These are phyloP conservation scores for Sebastolobus altivelis DNA, from an alignment of 2,797 vertebrate species.

Conservation along the genomic window DNA sequence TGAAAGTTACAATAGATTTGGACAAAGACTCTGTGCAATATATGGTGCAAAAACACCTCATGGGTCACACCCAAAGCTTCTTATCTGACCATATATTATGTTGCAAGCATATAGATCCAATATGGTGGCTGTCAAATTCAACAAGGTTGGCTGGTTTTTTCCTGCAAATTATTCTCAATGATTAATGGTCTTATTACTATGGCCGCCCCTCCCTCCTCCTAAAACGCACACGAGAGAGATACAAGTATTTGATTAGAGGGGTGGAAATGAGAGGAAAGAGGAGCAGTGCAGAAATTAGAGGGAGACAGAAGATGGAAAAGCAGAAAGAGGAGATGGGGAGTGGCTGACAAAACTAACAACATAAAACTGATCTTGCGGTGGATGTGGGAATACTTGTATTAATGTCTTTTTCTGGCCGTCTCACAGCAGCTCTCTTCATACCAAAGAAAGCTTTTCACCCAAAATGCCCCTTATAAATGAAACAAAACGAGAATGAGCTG, in stretches of 20 bases:
- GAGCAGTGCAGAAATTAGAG: conserved; percentile 52
- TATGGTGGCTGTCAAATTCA: conserved; percentile 75
- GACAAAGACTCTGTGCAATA: conserved; percentile 42
- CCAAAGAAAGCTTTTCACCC: conserved; percentile 17
- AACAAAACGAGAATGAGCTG: conserved; percentile 6
- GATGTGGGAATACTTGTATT: conserved; percentile 43
- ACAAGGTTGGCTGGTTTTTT: conserved; percentile 76
- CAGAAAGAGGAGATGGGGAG: conserved; percentile 31
- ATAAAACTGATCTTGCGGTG: conserved; percentile 37
- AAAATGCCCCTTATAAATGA: conserved; percentile 18
- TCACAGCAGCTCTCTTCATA: conserved; percentile 28
- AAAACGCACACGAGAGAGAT: conserved; percentile 71
- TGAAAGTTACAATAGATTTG: conserved; percentile 17
- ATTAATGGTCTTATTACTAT: conserved; percentile 80
- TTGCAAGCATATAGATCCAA: conserved; percentile 65
- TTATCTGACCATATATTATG: conserved; percentile 70
- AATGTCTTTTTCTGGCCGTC: conserved; percentile 35
- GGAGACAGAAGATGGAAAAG: conserved; percentile 53
- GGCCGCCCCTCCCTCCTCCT: conserved; percentile 58
- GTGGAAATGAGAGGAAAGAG: conserved; percentile 58
- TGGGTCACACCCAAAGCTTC: conserved; percentile 62
- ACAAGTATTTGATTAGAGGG: conserved; percentile 69
- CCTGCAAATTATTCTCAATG: conserved; percentile 71
- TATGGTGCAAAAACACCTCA: conserved; percentile 39
- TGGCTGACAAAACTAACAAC: conserved; percentile 53